These are phyloP conservation scores for Drosophila hamatofila DNA, from an alignment of 2,888 invertebrate genomes.

Conservation along the genomic window DNA sequence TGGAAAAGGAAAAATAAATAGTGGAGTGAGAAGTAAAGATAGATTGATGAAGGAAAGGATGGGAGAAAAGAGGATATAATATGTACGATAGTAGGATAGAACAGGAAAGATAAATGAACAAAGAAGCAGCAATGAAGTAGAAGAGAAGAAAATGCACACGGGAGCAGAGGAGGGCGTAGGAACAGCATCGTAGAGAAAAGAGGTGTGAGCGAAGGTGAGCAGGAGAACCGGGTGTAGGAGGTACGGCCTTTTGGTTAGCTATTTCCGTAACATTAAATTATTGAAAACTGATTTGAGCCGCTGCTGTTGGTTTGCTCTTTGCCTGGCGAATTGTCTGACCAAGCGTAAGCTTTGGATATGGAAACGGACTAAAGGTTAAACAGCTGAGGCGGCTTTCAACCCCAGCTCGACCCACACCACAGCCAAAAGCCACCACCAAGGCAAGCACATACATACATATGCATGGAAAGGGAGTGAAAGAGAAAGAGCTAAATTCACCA, in stretches of 20 bases:
- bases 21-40: background rate
- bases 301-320: constrained; percentile 17
- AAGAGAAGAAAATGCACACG: background rate
- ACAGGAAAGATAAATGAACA: background rate
- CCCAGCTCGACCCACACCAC: constrained; percentile 23
- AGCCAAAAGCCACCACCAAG: constrained; percentile 61
- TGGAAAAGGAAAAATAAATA: too few species aligned
- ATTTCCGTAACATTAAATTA: constrained; percentile 66
- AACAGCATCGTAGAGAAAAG: background rate
- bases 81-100: background rate
- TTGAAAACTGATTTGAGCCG: constrained; percentile 70
- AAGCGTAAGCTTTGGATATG: constrained; percentile 67
- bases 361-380: constrained; percentile 60
- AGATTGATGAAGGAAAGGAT: background rate
- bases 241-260: background rate
- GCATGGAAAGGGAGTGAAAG: background rate
- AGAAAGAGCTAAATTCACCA: constrained; percentile 19
- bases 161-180: background rate
- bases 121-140: too few species aligned
- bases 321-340: constrained; percentile 52
- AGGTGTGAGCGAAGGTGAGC: background rate
- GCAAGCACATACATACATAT: background rate
- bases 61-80: background rate
- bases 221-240: background rate
- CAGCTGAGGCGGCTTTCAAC: constrained; percentile 55